A percentile compares a stretch with the other conserved stretches of the same genome.
Evolutionary conservation across 2,888 invertebrate species (phyloP).

Genomic region (Blera fallax): DNA sequence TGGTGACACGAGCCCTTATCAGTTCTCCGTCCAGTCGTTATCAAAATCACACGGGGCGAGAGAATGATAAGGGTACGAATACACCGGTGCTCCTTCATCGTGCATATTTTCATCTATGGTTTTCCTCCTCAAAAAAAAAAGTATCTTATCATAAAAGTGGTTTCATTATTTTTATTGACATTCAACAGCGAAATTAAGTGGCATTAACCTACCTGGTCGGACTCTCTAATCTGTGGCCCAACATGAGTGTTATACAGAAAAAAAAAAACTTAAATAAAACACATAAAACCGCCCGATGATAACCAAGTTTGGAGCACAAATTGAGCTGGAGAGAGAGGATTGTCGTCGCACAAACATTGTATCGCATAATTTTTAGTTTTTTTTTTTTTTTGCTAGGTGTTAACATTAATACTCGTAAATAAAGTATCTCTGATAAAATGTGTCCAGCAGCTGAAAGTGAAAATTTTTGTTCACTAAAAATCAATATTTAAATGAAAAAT

Average conservation of each 20-base stretch:
- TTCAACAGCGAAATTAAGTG: background rate
- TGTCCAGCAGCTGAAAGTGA: constrained; percentile 39
- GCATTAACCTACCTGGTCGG: constrained; percentile 14
- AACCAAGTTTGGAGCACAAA: constrained; percentile 20
- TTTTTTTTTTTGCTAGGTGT: background rate
- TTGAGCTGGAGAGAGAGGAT: constrained; percentile 6
- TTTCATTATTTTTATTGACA: background rate
- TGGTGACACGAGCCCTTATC: constrained; percentile 95
- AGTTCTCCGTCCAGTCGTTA: constrained; percentile 98
- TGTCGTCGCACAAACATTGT: background rate
- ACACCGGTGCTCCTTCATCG: constrained; percentile 79
- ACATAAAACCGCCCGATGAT: background rate
- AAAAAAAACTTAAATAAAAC: background rate
- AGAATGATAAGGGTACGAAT: constrained; percentile 96
- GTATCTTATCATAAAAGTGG: background rate
- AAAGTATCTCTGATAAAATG: constrained; percentile 4
- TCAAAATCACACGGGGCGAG: constrained; percentile 91
- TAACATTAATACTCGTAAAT: background rate
- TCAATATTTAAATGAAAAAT: constrained; percentile 49
- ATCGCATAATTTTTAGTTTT: background rate
- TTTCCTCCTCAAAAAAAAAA: background rate
- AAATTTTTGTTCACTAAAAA: constrained; percentile 30
- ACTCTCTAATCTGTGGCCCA: background rate
- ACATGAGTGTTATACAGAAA: constrained; percentile 5
- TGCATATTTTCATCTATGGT: too few species aligned